Conservation (phyloP, 2,113 vertebrate species). For the Cisticola juncidis region DNA sequence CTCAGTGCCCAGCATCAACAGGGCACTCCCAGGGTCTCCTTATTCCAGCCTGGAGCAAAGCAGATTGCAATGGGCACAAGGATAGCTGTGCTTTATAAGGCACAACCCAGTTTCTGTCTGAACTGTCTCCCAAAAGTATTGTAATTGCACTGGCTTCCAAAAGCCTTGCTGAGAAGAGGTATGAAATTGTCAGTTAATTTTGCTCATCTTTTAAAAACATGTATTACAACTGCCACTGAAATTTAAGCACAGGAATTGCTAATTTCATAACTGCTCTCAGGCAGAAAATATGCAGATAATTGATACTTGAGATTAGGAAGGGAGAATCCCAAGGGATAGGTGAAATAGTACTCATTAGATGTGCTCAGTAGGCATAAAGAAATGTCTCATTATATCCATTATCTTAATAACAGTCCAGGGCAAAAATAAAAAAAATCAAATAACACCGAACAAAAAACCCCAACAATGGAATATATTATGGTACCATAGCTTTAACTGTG, state of each 20-base stretch:
- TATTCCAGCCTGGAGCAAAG: neutral
- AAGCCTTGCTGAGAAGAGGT: neutral
- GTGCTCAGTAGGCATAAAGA: neutral
- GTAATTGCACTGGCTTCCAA: neutral
- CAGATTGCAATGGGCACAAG: neutral
- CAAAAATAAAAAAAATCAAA: neutral
- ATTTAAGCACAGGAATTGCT: neutral
- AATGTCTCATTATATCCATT: neutral
- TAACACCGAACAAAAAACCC: neutral
- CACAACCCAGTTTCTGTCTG: neutral
- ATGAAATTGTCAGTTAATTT: neutral
- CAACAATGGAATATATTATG: neutral
- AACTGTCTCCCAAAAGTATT: neutral
- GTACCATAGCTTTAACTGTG: neutral
- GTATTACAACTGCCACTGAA: neutral
- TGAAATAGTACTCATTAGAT: neutral
- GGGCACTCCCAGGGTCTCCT: neutral
- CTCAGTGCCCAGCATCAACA: fast-evolving
- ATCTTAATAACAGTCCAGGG: neutral
- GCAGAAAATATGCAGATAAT: constrained; percentile 19
- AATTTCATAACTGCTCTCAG: neutral
- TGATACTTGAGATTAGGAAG: neutral
- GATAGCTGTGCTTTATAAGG: neutral
- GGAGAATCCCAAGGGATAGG: neutral
- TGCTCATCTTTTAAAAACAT: neutral